Base-by-base conservation (phyloP, 2,113 vertebrate genomes). In the Oplegnathus fasciatus region DNA sequence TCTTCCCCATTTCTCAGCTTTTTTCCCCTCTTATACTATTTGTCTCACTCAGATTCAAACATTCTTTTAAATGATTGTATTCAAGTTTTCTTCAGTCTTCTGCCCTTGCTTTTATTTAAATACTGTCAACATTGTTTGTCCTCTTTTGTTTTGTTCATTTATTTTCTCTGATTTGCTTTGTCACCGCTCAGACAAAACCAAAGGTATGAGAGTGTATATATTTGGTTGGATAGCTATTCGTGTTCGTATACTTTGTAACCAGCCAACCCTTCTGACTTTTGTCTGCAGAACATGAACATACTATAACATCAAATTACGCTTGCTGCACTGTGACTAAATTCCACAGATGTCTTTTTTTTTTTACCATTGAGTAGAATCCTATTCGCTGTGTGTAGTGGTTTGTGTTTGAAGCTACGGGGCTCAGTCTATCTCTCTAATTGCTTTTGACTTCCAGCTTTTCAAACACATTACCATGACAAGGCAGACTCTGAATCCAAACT, bases 391-490 rank as follows among this genome's bases (percentile, higher is more conserved):
- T 80, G 70, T 74, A 66, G 75, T 67, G 76, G 80, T 67, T 90
- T 78, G 83, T 71, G 80, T 90, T 91, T 86, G 83, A 86, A 88
- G 85, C 87, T 66, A 67, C 10, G n/a, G 62, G 75, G 78, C 73
- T 81, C 70, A 73, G 70, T 73, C 82, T 89, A 79, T 89, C 83
- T 74, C 87, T 75, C 84, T 93, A 87, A 93, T 89, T 91, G 80
- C 89, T 76, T 93, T 88, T 89, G 85, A 92, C 89, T 86, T 67
- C 26, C 77, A 91, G 79, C 74, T 73, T 85, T 84, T 90, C 76
- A 87, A 80, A 91, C 86, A 87, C 86, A 90, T 91, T 86, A 89
- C 78, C 78, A 85, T 85, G 78, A 89, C 84, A 86, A 88, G 84
- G 80, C 79, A 76, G 52, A 64, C 75, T 71, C 83, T 70, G 84